Evolutionary conservation across 2,113 vertebrate genomes (phyloP).

Genomic region (Speoplatyrhinus poulsoni): DNA sequence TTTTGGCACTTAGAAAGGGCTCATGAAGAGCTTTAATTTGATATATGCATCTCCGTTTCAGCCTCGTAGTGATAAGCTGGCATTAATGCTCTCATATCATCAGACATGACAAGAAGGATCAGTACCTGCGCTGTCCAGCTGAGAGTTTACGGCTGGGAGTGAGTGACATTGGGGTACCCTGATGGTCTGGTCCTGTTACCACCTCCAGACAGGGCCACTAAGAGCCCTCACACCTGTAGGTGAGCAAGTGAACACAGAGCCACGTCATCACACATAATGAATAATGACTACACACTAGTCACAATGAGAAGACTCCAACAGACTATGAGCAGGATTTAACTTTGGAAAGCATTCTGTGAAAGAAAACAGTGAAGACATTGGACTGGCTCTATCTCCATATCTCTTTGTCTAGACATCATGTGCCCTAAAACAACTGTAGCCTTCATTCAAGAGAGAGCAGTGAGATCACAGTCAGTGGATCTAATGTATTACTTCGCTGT

Average conservation of each 20-base stretch:
- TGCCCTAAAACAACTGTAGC: no score
- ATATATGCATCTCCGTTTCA: no score
- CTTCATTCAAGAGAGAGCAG: no score
- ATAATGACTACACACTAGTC: no score
- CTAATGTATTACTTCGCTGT: conserved; percentile 12
- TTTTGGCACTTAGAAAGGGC: no score
- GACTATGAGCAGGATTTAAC: no score
- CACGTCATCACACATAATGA: background rate
- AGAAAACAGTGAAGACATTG: no score
- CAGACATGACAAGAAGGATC: conserved; percentile 41
- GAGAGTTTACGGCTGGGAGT: conserved; percentile 80
- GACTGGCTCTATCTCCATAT: no score
- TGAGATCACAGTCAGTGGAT: conserved; percentile 24
- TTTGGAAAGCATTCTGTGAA: no score
- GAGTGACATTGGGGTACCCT: conserved; percentile 71
- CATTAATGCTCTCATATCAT: background rate
- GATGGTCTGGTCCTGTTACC: conserved; percentile 25
- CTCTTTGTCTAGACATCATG: no score
- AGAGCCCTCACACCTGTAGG: conserved; percentile 41
- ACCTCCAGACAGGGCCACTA: conserved; percentile 43
- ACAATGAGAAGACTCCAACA: no score
- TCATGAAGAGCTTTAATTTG: no score
- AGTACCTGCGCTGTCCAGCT: conserved; percentile 87
- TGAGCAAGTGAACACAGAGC: background rate
- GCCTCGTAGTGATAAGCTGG: background rate